phyloP scores from a whole-genome alignment of 2,113 vertebrate species.

The Erinaceus europaeus region DNA sequence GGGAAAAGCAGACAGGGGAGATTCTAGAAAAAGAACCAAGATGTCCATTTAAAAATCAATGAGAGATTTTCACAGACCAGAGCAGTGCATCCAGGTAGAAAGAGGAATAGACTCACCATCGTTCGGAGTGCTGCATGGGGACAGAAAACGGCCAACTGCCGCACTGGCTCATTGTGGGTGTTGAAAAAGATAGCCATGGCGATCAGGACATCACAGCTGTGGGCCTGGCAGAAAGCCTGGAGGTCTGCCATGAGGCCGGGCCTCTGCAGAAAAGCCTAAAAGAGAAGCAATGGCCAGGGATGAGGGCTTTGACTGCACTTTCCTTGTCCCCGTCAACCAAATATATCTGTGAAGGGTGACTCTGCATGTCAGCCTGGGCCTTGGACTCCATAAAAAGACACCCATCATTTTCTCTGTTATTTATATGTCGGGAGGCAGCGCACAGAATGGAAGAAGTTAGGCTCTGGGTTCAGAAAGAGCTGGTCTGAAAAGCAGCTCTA shows the following conservation, averaged over 20 bases:
- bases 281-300: neutral
- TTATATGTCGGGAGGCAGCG: neutral
- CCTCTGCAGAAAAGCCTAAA: constrained; percentile 86
- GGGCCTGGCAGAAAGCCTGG: constrained; percentile 83
- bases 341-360: neutral
- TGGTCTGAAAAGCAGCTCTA: too few relatives aligned
- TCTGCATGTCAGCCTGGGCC: neutral
- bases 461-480: neutral
- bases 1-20: neutral
- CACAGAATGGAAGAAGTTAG: neutral
- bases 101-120: constrained; percentile 76
- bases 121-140: constrained; percentile 73
- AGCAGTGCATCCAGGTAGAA: neutral
- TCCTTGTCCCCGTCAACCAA: neutral
- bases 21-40: too few relatives aligned
- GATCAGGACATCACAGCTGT: constrained; percentile 83
- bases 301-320: neutral
- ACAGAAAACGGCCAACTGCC: constrained; percentile 90
- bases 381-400: neutral
- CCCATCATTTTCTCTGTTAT: neutral
- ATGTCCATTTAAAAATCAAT: too few relatives aligned
- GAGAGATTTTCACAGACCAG: neutral
- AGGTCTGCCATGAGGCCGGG: constrained; percentile 84
- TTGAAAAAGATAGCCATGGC: constrained; percentile 90
- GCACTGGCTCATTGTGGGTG: constrained; percentile 82